A percentile compares a stretch with the other conserved stretches of the same genome.
phyloP scores from a whole-genome alignment of 2,113 vertebrate species.

The Nyctereutes procyonoides region DNA sequence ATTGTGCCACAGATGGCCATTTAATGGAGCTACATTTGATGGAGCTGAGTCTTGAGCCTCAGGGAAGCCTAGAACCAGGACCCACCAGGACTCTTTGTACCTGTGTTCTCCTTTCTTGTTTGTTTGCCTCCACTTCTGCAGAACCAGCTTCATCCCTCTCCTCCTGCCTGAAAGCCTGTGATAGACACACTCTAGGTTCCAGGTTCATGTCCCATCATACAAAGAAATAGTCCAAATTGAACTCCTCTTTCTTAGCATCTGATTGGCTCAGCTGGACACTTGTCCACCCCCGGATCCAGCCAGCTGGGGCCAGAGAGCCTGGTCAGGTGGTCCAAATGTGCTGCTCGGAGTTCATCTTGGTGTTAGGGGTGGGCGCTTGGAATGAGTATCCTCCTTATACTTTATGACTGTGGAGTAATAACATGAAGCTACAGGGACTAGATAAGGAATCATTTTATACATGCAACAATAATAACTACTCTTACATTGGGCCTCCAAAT shows the following conservation, averaged over 20 bases:
- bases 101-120: background rate
- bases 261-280: background rate
- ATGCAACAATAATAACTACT: background rate
- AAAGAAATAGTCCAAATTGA: background rate
- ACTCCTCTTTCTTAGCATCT: background rate
- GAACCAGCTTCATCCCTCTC: background rate
- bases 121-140: background rate
- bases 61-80: background rate
- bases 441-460: background rate
- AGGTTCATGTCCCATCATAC: background rate
- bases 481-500: background rate
- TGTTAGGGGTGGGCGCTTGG: background rate
- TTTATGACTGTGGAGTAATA: background rate
- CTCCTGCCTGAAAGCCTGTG: background rate
- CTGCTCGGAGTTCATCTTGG: background rate
- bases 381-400: background rate
- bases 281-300: background rate
- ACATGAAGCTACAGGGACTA: background rate
- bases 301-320: background rate
- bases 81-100: background rate
- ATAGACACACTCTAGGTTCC: background rate
- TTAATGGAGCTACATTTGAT: background rate
- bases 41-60: background rate
- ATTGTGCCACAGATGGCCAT: background rate
- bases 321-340: background rate